Conservation (phyloP, 2,888 invertebrate species). For the Copidosoma aretas region DNA sequence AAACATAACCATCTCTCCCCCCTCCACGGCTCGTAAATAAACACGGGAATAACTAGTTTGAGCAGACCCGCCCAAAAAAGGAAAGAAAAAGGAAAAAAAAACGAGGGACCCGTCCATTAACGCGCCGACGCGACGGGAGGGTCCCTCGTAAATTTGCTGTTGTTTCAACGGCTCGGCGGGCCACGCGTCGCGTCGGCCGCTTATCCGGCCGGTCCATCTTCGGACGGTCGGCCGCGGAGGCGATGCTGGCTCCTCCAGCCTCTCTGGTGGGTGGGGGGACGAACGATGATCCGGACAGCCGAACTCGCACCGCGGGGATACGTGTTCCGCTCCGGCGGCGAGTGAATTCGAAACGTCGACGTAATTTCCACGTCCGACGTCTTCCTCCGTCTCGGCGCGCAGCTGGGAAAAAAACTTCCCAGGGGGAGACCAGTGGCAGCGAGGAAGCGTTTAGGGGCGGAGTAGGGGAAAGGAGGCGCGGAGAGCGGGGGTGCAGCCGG, state of each 20-base stretch:
- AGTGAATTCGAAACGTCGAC: background rate
- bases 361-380: background rate
- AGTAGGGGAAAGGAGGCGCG: constrained; percentile 28
- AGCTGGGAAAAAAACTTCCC: background rate
- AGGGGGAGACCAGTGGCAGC: background rate
- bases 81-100: background rate
- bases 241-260: too few species aligned
- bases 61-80: background rate
- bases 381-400: background rate
- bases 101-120: constrained; percentile 29
- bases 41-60: constrained; percentile 8
- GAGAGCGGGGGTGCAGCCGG: constrained; percentile 33
- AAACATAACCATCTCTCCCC: too few species aligned
- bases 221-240: background rate
- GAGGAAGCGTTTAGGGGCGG: constrained; percentile 27
- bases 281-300: too few species aligned
- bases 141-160: constrained; percentile 30
- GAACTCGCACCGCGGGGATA: too few species aligned
- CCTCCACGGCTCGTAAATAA: background rate
- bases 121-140: constrained; percentile 3
- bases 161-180: background rate
- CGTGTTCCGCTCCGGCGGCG: too few species aligned
- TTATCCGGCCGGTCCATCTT: too few species aligned
- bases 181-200: too few species aligned
- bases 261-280: too few species aligned